Conservation (phyloP, 2,797 vertebrate genomes). For the Chiloscyllium punctatum region DNA sequence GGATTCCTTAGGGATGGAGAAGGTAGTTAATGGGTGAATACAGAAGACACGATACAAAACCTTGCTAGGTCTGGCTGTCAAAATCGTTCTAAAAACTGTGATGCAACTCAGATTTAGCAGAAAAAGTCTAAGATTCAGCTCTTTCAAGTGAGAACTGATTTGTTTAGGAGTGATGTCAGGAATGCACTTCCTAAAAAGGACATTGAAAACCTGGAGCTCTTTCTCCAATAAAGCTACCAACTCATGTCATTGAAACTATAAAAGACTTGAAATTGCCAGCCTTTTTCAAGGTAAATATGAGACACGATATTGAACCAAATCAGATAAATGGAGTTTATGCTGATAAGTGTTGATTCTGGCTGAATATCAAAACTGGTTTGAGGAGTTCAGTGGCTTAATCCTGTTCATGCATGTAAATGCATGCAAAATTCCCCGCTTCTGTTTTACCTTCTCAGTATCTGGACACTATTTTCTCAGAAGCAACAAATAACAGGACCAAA, state of each 20-base stretch:
- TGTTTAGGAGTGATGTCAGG: neutral
- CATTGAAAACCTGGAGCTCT: neutral
- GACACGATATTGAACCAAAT: neutral
- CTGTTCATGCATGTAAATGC: neutral
- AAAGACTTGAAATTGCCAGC: neutral
- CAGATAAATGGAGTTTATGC: neutral
- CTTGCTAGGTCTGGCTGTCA: no score
- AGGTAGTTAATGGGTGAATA: no score
- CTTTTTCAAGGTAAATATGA: neutral
- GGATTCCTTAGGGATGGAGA: no score
- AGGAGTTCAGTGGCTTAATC: neutral
- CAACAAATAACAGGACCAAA: neutral
- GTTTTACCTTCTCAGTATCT: neutral
- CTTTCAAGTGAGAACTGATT: neutral
- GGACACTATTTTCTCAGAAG: neutral
- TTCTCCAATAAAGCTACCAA: neutral
- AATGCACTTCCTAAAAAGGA: neutral
- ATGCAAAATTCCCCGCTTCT: neutral
- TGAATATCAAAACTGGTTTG: neutral
- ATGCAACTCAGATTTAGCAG: no score
- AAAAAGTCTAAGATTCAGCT: no score
- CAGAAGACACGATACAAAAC: no score
- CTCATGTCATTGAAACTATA: neutral
- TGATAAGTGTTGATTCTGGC: neutral
- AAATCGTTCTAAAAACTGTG: no score